Percentiles rank a stretch among this genome's conserved stretches.
Evolutionary conservation across 2,797 vertebrate species (phyloP).

Genomic region (Poecilia velifera): DNA sequence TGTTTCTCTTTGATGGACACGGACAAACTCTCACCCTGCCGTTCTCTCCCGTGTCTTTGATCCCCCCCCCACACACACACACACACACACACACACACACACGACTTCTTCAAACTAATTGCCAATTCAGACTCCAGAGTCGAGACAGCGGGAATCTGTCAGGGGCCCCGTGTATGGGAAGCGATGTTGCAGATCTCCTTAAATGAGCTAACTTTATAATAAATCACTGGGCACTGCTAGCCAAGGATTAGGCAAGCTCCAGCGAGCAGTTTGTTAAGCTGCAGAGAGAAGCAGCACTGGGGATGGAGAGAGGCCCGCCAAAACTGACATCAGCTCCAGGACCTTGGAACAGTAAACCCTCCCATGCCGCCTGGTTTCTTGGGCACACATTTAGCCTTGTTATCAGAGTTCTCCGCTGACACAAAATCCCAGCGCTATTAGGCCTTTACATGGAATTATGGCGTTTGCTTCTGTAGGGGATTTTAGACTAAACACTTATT

Average conservation of each 20-base stretch:
- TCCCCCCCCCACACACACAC: constrained; percentile 3
- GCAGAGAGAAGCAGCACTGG: constrained; percentile 65
- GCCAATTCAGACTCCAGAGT: constrained; percentile 41
- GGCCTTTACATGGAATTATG: constrained; percentile 35
- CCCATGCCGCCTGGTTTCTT: constrained; percentile 50
- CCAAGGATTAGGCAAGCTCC: constrained; percentile 78
- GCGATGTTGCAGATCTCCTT: constrained; percentile 68
- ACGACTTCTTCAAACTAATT: constrained; percentile 56
- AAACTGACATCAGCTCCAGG: constrained; percentile 72
- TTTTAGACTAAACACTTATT: constrained; percentile 47
- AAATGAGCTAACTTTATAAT: constrained; percentile 81
- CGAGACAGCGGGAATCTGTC: constrained; percentile 54
- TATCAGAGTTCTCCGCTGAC: constrained; percentile 55
- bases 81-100: too few species aligned
- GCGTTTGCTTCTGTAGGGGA: constrained; percentile 31
- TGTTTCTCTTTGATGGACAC: constrained; percentile 38
- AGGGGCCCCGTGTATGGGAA: constrained; percentile 35
- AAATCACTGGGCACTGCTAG: constrained; percentile 72
- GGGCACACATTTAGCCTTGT: constrained; percentile 61
- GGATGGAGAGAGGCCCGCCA: constrained; percentile 58
- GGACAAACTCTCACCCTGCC: constrained; percentile 44
- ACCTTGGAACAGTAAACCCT: constrained; percentile 46
- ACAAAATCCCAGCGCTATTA: constrained; percentile 45
- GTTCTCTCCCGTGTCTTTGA: constrained; percentile 25
- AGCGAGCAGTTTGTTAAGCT: constrained; percentile 79